Conservation (phyloP, 2,113 vertebrate genomes). For the Malurus elegans region DNA sequence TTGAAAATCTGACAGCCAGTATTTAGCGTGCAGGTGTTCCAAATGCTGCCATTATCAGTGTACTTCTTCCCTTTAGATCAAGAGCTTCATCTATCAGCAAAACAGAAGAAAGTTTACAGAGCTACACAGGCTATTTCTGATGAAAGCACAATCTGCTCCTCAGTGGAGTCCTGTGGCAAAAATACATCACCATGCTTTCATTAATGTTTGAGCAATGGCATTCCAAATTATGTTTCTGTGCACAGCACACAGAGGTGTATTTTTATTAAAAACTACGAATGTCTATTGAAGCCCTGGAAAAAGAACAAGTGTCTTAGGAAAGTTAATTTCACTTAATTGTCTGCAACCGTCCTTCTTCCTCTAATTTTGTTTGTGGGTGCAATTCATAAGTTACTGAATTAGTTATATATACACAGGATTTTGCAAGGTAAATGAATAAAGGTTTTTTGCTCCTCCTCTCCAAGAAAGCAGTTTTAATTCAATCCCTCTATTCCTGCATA, state of each 20-base stretch:
- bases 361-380: background rate
- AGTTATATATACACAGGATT: background rate
- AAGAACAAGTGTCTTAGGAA: background rate
- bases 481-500: background rate
- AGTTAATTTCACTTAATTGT: background rate
- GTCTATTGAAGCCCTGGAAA: background rate
- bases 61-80: background rate
- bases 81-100: background rate
- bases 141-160: background rate
- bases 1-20: background rate
- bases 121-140: background rate
- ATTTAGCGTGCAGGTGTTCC: background rate
- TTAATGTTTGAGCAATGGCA: background rate
- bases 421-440: background rate
- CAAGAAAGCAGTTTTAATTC: background rate
- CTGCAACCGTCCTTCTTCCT: background rate
- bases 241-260: background rate
- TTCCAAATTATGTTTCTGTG: background rate
- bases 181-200: background rate
- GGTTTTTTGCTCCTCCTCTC: background rate
- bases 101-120: background rate
- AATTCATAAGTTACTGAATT: background rate
- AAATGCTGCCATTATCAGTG: background rate
- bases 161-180: background rate
- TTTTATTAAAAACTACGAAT: background rate